A percentile compares a stretch with the other conserved stretches of the same genome.
Evolutionary conservation across 1,140 invertebrate genomes (phyloP).

Genomic region (Drosophila kepulauana): DNA sequence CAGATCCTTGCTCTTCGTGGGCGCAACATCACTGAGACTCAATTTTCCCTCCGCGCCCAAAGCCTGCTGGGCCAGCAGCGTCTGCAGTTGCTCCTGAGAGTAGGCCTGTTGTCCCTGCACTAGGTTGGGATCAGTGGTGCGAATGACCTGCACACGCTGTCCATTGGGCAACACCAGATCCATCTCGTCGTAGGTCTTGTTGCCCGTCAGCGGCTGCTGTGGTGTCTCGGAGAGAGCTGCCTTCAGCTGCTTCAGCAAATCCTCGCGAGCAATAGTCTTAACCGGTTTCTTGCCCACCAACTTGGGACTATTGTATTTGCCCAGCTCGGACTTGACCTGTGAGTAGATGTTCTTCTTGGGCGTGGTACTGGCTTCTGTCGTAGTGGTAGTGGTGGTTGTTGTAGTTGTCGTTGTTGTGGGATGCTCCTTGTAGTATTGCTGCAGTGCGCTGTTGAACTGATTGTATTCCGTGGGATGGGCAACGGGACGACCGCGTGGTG

Average conservation of each 20-base stretch:
- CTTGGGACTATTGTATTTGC: conserved; percentile 69
- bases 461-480: conserved; percentile 84
- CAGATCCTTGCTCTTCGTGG: conserved; percentile 88
- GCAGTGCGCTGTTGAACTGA: conserved; percentile 85
- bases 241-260: conserved; percentile 90
- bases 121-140: conserved; percentile 88
- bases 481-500: conserved; percentile 74
- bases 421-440: conserved; percentile 86
- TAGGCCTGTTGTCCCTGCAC: conserved; percentile 85
- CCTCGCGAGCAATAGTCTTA: conserved; percentile 86
- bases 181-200: conserved; percentile 89
- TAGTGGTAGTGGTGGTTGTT: conserved; percentile 82
- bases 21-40: conserved; percentile 72
- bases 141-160: conserved; percentile 90
- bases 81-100: conserved; percentile 77
- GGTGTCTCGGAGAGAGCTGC: conserved; percentile 89
- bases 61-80: conserved; percentile 70
- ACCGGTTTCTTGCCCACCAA: conserved; percentile 78
- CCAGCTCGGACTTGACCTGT: conserved; percentile 74
- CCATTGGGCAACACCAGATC: conserved; percentile 91
- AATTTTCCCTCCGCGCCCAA: conserved; percentile 61
- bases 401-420: conserved; percentile 85
- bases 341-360: conserved; percentile 72
- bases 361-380: conserved; percentile 78
- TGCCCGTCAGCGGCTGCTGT: conserved; percentile 86